Evolutionary conservation across 1,140 invertebrate genomes (phyloP).

Genomic region (Pomacea maculata): DNA sequence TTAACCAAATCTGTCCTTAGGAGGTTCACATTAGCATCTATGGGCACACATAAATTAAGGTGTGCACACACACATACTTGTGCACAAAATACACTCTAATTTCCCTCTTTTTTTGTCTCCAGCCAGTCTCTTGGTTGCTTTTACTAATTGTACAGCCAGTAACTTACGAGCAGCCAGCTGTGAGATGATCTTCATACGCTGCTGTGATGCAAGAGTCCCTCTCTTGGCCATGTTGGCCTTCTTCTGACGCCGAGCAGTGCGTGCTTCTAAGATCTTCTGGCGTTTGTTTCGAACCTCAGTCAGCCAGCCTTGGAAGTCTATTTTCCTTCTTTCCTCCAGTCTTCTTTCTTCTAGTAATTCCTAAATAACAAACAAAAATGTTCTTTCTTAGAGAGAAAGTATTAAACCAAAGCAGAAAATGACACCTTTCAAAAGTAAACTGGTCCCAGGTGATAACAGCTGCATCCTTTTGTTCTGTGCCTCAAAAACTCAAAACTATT

Average conservation of each 20-base stretch:
- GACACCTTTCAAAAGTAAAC: no score
- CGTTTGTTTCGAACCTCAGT: conserved; percentile 73
- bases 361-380: conserved; percentile 42
- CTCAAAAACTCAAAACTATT: no score
- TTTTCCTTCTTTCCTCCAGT: conserved; percentile 56
- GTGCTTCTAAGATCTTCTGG: conserved; percentile 74
- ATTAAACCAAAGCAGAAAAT: no score
- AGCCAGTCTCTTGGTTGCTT: background rate
- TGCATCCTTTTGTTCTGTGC: no score
- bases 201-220: conserved; percentile 87
- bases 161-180: conserved; percentile 76
- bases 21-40: background rate
- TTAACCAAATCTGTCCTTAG: no score
- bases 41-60: background rate
- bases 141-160: background rate
- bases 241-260: conserved; percentile 77
- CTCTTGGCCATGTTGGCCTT: conserved; percentile 88
- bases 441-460: no score
- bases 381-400: background rate
- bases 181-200: conserved; percentile 92
- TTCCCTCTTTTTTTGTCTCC: background rate
- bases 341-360: conserved; percentile 65
- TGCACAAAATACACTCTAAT: background rate
- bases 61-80: background rate
- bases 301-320: conserved; percentile 77